phyloP scores from a whole-genome alignment of 2,113 vertebrate genomes.

The Nycticryphes semicollaris region DNA sequence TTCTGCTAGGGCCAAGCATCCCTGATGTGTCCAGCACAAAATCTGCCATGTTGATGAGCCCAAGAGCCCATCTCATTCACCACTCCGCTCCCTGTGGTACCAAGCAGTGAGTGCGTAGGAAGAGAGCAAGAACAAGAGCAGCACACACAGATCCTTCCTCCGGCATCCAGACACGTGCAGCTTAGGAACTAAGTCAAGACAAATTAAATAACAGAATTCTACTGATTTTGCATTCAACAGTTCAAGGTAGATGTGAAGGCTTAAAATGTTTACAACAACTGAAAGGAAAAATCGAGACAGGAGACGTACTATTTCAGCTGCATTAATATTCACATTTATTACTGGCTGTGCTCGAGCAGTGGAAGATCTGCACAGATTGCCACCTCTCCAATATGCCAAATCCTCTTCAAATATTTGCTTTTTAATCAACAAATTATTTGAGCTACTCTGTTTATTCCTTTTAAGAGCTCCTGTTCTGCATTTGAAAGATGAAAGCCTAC shows the following conservation, averaged over 20 bases:
- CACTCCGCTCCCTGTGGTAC: rapidly evolving
- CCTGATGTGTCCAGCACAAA: not conserved
- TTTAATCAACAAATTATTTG: not conserved
- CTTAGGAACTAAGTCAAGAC: not conserved
- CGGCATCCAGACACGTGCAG: not conserved
- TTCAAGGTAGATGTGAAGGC: not conserved
- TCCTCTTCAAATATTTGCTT: constrained; percentile 2
- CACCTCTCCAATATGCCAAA: not conserved
- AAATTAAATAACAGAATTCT: not conserved
- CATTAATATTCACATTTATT: not conserved
- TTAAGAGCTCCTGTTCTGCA: not conserved
- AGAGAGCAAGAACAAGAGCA: not conserved
- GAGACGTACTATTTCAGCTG: not conserved
- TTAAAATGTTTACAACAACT: not conserved
- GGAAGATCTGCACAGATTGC: not conserved
- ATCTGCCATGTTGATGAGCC: not conserved
- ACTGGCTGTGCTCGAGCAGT: not conserved
- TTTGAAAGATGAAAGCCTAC: not conserved
- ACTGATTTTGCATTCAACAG: not conserved
- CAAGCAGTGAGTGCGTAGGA: rapidly evolving
- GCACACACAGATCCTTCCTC: rapidly evolving
- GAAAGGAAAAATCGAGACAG: not conserved
- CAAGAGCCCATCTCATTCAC: not conserved
- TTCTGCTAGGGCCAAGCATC: not conserved
- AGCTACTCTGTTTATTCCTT: not conserved